A percentile compares a stretch with the other conserved stretches of the same genome.
Evolutionary conservation across 2,797 vertebrate species (phyloP).

Genomic region (Perodicticus potto): DNA sequence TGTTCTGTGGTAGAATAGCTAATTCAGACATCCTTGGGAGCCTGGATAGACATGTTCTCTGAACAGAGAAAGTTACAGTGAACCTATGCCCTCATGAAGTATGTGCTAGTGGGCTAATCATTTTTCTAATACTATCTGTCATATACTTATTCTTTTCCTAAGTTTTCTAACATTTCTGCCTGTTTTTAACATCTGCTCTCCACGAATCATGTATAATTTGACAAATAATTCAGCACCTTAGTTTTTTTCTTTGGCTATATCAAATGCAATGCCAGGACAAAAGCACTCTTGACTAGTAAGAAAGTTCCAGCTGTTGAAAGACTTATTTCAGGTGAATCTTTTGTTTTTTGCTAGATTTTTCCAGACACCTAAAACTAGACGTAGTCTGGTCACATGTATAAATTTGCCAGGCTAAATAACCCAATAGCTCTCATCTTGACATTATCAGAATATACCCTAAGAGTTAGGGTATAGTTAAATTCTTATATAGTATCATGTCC

Average conservation of each 20-base stretch:
- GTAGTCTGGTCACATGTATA: neutral
- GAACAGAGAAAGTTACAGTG: neutral
- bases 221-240: neutral
- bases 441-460: constrained; percentile 13
- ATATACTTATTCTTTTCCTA: neutral
- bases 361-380: constrained; percentile 16
- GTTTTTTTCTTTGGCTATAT: constrained; percentile 27
- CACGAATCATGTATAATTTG: constrained; percentile 24
- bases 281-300: constrained; percentile 34
- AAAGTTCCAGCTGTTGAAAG: constrained; percentile 37
- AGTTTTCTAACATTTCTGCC: constrained; percentile 16
- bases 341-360: constrained; percentile 14
- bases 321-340: constrained; percentile 45
- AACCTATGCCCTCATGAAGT: neutral
- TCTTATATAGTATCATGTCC: neutral
- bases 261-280: neutral
- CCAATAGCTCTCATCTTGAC: constrained; percentile 13
- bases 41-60: neutral
- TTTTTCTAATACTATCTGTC: constrained; percentile 4
- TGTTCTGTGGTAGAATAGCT: neutral
- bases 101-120: neutral
- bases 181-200: neutral
- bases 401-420: neutral
- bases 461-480: neutral
- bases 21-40: neutral